Percentiles rank a stretch among this genome's conserved stretches.
Conservation (phyloP, 1,140 invertebrate species). For the Tribolium madens region DNA sequence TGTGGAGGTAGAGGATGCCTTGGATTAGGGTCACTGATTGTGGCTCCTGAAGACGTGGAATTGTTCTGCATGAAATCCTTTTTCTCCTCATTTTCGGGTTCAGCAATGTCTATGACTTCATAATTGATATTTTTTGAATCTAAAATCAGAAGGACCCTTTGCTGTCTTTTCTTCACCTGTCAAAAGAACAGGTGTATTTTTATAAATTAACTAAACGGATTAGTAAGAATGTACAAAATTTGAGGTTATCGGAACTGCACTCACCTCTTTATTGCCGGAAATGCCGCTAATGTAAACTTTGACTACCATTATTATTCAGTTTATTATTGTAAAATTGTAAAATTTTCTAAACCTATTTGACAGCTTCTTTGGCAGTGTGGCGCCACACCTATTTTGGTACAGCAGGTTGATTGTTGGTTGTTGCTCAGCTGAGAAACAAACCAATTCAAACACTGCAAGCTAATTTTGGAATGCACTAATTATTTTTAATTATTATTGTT, state of each 20-base stretch:
- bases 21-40: constrained; percentile 71
- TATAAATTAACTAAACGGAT: constrained; percentile 50
- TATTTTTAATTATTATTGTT: not conserved
- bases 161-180: constrained; percentile 93
- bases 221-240: constrained; percentile 46
- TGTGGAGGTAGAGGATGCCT: constrained; percentile 84
- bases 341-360: constrained; percentile 37
- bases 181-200: constrained; percentile 54
- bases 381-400: constrained; percentile 41
- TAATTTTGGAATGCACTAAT: constrained; percentile 13
- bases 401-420: constrained; percentile 31
- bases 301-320: constrained; percentile 76
- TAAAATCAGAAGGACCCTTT: constrained; percentile 89
- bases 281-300: constrained; percentile 91
- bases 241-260: constrained; percentile 53
- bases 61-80: constrained; percentile 93
- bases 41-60: constrained; percentile 80
- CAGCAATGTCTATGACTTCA: constrained; percentile 91
- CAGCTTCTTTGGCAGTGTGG: constrained; percentile 42
- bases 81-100: constrained; percentile 86
- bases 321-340: constrained; percentile 44
- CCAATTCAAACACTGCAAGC: constrained; percentile 5
- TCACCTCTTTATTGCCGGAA: constrained; percentile 91
- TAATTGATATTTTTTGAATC: constrained; percentile 90
- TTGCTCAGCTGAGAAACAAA: constrained; percentile 12